Conservation (phyloP, 1,140 invertebrate species). For the Drosophila sucinea region DNA sequence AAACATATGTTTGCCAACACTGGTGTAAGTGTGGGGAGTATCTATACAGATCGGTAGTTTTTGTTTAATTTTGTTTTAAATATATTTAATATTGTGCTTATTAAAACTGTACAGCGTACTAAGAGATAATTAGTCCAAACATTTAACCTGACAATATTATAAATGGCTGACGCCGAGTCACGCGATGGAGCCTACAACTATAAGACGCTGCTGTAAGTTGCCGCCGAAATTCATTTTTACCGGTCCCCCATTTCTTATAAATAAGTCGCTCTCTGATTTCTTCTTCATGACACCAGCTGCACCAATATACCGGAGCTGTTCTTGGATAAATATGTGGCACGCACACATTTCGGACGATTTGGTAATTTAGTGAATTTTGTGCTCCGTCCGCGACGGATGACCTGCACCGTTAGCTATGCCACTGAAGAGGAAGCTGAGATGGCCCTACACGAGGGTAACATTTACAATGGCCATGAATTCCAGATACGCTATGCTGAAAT, state of each 20-base stretch:
- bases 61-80: no score
- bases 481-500: conserved; percentile 83
- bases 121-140: no score
- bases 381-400: conserved; percentile 85
- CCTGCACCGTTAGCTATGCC: conserved; percentile 86
- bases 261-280: neutral
- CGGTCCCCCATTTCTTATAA: neutral
- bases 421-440: conserved; percentile 84
- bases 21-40: no score
- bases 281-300: conserved; percentile 84
- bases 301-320: conserved; percentile 86
- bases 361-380: conserved; percentile 86
- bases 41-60: no score
- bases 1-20: no score
- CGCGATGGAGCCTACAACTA: conserved; percentile 51
- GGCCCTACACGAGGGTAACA: conserved; percentile 85
- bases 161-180: conserved; percentile 45
- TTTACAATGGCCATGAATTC: conserved; percentile 86
- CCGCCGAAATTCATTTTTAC: neutral
- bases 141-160: neutral
- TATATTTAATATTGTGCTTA: no score
- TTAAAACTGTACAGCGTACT: no score
- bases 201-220: conserved; percentile 65
- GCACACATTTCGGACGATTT: conserved; percentile 87
- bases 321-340: conserved; percentile 86